phyloP scores from a whole-genome alignment of 2,113 vertebrate genomes.

The Engystomops pustulosus region DNA sequence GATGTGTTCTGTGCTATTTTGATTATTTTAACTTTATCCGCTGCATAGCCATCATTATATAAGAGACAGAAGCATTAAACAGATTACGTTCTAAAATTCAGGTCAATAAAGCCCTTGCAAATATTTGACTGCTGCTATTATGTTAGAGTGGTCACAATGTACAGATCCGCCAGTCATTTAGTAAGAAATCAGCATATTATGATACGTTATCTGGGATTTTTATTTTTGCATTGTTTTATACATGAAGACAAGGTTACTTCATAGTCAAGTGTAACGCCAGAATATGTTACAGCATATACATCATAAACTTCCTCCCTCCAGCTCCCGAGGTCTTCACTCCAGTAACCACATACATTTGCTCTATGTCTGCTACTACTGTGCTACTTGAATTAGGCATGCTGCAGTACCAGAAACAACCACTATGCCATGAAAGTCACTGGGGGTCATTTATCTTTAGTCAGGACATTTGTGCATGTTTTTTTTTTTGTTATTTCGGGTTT shows the following conservation, averaged over 20 bases:
- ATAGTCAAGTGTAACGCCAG: not conserved
- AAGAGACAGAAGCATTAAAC: constrained; percentile 14
- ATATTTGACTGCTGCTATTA: not conserved
- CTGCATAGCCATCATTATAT: constrained; percentile 1
- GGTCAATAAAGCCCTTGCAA: constrained; percentile 20
- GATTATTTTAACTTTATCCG: constrained; percentile 26
- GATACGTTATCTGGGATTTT: not conserved
- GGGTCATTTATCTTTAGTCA: too few species aligned
- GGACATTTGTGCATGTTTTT: too few species aligned
- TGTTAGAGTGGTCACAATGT: not conserved
- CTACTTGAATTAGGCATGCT: too few species aligned
- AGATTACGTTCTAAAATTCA: constrained; percentile 27
- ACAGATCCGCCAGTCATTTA: not conserved
- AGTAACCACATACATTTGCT: too few species aligned
- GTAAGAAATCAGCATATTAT: not conserved
- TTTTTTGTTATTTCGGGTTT: too few species aligned
- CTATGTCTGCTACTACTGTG: too few species aligned
- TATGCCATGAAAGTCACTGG: too few species aligned
- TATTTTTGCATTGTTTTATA: not conserved
- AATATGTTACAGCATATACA: too few species aligned
- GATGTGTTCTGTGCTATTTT: constrained; percentile 2
- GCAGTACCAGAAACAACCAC: too few species aligned
- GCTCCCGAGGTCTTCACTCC: too few species aligned
- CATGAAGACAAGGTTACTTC: not conserved
- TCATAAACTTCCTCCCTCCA: too few species aligned